Percentiles rank a stretch among this genome's conserved stretches.
Evolutionary conservation across 2,888 invertebrate species (phyloP).

Genomic region (Falcaria lacertinaria): DNA sequence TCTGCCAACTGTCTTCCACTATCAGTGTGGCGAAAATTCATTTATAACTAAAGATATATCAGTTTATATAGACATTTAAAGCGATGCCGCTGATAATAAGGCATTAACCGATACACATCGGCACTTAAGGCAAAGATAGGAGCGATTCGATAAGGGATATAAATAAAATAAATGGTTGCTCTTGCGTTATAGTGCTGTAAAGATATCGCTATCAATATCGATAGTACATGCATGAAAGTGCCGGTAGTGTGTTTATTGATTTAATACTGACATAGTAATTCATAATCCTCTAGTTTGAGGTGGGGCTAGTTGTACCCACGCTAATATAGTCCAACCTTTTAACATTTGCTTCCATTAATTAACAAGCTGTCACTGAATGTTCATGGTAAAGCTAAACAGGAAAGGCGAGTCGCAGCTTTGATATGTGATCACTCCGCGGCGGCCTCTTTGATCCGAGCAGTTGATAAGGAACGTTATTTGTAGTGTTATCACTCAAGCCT

Average conservation of each 20-base stretch:
- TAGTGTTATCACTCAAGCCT: slow-evolving; percentile 41
- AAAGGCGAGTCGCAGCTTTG: slow-evolving; percentile 11
- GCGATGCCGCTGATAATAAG: slow-evolving; percentile 56
- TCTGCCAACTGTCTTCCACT: slow-evolving; percentile 6
- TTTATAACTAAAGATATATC: slow-evolving; percentile 45
- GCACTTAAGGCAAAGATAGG: slow-evolving; percentile 61
- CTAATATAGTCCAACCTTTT: not conserved
- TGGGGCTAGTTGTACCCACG: too few species aligned
- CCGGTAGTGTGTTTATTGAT: slow-evolving; percentile 46
- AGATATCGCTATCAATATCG: slow-evolving; percentile 58
- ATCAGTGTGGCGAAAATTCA: slow-evolving; percentile 38
- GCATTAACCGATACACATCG: slow-evolving; percentile 70
- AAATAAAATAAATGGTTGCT: slow-evolving; percentile 68
- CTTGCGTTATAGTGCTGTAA: slow-evolving; percentile 57
- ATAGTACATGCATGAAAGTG: slow-evolving; percentile 42
- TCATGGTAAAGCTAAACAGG: not conserved
- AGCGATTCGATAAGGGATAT: slow-evolving; percentile 55
- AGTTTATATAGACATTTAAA: slow-evolving; percentile 41
- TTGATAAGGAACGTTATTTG: slow-evolving; percentile 42
- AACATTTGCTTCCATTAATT: not conserved
- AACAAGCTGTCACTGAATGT: not conserved
- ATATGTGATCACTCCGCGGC: slow-evolving; percentile 31
- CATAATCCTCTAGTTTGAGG: slow-evolving; percentile 28
- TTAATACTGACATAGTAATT: slow-evolving; percentile 32
- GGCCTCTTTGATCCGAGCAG: slow-evolving; percentile 48